These are phyloP conservation scores for Dipodomys spectabilis DNA, from an alignment of 2,113 vertebrate species.

Conservation along the genomic window DNA sequence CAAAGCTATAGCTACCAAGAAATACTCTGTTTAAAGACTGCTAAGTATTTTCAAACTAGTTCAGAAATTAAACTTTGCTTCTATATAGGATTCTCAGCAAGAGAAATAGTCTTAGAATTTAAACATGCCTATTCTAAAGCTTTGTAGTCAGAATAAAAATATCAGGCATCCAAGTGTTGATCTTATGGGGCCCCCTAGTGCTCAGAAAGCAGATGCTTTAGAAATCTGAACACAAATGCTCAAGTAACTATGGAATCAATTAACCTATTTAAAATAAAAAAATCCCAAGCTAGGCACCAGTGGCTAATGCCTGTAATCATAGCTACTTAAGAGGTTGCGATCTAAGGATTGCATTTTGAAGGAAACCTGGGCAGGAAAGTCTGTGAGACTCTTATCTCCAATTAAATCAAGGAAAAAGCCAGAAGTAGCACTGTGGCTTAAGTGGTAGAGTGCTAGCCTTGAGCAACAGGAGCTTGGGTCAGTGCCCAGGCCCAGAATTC, in stretches of 20 bases:
- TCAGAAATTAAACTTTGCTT: slow-evolving; percentile 21
- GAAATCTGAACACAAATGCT: neutral
- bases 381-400: too few species aligned
- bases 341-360: too few species aligned
- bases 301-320: too few species aligned
- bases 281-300: neutral
- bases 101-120: neutral
- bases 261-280: neutral
- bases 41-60: neutral
- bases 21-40: neutral
- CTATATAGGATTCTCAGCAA: neutral
- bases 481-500: too few species aligned
- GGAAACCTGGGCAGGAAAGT: too few species aligned
- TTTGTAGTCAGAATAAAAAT: neutral
- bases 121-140: neutral
- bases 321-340: too few species aligned
- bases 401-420: too few species aligned
- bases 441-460: too few species aligned
- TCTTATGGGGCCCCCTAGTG: slow-evolving; percentile 84
- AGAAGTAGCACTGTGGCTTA: too few species aligned
- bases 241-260: neutral
- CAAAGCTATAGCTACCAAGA: neutral
- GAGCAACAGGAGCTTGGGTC: too few species aligned
- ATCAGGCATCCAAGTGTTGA: neutral
- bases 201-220: neutral